Percentiles rank a stretch among this genome's conserved stretches.
Evolutionary conservation across 2,888 invertebrate genomes (phyloP).

Genomic region (Eupithecia tripunctaria): DNA sequence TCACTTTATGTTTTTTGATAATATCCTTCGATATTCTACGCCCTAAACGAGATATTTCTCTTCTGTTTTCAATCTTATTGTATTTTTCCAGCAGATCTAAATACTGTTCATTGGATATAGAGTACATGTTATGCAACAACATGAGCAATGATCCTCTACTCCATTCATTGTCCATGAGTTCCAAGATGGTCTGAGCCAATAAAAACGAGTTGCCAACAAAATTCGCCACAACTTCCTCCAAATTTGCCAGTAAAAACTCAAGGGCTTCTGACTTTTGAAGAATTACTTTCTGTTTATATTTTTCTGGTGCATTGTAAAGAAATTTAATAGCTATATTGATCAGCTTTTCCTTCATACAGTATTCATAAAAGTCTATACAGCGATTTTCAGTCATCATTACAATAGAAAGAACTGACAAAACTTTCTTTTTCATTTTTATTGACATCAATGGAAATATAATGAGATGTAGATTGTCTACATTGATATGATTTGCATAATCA

Average conservation of each 20-base stretch:
- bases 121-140: constrained; percentile 37
- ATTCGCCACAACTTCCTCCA: constrained; percentile 37
- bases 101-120: constrained; percentile 54
- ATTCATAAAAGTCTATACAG: constrained; percentile 56
- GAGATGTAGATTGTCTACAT: constrained; percentile 57
- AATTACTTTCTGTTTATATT: constrained; percentile 56
- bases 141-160: constrained; percentile 18
- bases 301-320: constrained; percentile 55
- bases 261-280: constrained; percentile 14
- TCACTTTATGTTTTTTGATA: constrained; percentile 59
- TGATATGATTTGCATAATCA: constrained; percentile 55
- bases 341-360: constrained; percentile 53
- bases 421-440: constrained; percentile 63
- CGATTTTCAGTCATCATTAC: constrained; percentile 54
- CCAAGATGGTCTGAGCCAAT: constrained; percentile 36
- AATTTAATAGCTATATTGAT: constrained; percentile 59
- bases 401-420: constrained; percentile 54
- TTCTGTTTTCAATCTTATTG: neutral
- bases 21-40: constrained; percentile 55
- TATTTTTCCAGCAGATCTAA: constrained; percentile 60
- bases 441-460: constrained; percentile 69
- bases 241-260: constrained; percentile 18
- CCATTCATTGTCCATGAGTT: constrained; percentile 6
- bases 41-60: constrained; percentile 43
- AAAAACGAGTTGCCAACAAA: constrained; percentile 55